Percentiles rank a stretch among this genome's conserved stretches.
phyloP scores from a whole-genome alignment of 2,888 invertebrate genomes.

The Lucinisca nassula region DNA sequence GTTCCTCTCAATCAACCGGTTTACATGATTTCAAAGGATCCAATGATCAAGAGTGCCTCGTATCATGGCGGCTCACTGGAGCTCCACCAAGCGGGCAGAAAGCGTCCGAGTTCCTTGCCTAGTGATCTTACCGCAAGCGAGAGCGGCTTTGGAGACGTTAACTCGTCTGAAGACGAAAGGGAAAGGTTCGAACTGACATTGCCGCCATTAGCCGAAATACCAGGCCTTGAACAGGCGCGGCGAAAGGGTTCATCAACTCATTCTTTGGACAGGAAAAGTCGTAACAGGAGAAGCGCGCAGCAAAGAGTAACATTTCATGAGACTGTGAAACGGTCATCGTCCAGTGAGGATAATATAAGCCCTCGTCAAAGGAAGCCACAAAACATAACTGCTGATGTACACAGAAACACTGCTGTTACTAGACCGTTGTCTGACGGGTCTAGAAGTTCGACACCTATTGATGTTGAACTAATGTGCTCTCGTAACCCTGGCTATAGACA shows the following conservation, averaged over 20 bases:
- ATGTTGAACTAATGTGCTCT: constrained; percentile 45
- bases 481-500: constrained; percentile 51
- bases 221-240: constrained; percentile 58
- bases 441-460: constrained; percentile 34
- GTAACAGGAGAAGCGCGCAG: constrained; percentile 74
- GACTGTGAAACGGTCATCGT: constrained; percentile 72
- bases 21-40: constrained; percentile 76
- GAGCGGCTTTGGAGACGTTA: constrained; percentile 75
- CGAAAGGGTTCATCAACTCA: constrained; percentile 68
- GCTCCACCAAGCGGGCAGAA: constrained; percentile 56
- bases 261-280: constrained; percentile 72
- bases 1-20: constrained; percentile 80
- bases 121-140: constrained; percentile 76
- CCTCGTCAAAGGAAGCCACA: constrained; percentile 52
- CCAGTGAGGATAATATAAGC: constrained; percentile 66
- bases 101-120: constrained; percentile 73
- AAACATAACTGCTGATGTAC: constrained; percentile 82
- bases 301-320: constrained; percentile 85
- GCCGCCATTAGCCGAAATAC: constrained; percentile 71
- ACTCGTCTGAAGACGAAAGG: constrained; percentile 70
- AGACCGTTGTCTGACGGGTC: constrained; percentile 25
- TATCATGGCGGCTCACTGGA: constrained; percentile 72
- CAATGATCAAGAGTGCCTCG: constrained; percentile 71
- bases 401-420: constrained; percentile 45
- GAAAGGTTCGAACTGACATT: constrained; percentile 72